phyloP scores from a whole-genome alignment of 2,888 invertebrate genomes.

The Stenodera caucasica region DNA sequence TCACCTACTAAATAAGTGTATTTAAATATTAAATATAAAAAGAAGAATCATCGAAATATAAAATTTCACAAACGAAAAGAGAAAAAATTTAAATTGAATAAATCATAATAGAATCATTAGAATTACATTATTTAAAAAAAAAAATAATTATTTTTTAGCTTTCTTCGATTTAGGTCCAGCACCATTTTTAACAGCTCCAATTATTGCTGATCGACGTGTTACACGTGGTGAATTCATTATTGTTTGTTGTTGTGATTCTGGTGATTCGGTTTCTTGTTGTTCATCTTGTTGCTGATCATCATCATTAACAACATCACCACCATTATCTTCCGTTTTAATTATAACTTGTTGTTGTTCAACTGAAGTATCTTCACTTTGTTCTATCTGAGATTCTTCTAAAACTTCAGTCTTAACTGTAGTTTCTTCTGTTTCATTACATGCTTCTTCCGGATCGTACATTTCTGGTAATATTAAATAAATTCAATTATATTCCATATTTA shows the following conservation, averaged over 20 bases:
- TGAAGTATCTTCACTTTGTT: slow-evolving; percentile 9
- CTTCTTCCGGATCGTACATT: slow-evolving; percentile 53
- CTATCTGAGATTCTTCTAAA: slow-evolving; percentile 7
- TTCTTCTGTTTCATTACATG: slow-evolving; percentile 49
- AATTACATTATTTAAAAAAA: too few species aligned
- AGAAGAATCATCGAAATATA: not conserved
- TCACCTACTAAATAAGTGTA: not conserved
- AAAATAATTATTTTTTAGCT: slow-evolving; percentile 22
- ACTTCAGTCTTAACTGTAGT: slow-evolving; percentile 41
- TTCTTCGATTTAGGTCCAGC: slow-evolving; percentile 50
- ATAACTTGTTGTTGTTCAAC: slow-evolving; percentile 54
- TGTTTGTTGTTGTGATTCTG: slow-evolving; percentile 36
- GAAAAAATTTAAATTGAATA: not conserved
- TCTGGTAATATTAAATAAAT: slow-evolving; percentile 34
- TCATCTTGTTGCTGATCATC: slow-evolving; percentile 43
- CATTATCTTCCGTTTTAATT: slow-evolving; percentile 51
- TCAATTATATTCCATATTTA: too few species aligned
- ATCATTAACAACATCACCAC: slow-evolving; percentile 38
- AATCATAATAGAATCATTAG: not conserved
- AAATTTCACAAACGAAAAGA: not conserved
- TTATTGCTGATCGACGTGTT: slow-evolving; percentile 35
- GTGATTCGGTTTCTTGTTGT: slow-evolving; percentile 14
- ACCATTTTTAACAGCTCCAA: slow-evolving; percentile 43
- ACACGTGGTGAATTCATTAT: slow-evolving; percentile 36
- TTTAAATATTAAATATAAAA: not conserved